Conservation (phyloP, 2,888 invertebrate genomes). For the Heliconius ethilla region DNA sequence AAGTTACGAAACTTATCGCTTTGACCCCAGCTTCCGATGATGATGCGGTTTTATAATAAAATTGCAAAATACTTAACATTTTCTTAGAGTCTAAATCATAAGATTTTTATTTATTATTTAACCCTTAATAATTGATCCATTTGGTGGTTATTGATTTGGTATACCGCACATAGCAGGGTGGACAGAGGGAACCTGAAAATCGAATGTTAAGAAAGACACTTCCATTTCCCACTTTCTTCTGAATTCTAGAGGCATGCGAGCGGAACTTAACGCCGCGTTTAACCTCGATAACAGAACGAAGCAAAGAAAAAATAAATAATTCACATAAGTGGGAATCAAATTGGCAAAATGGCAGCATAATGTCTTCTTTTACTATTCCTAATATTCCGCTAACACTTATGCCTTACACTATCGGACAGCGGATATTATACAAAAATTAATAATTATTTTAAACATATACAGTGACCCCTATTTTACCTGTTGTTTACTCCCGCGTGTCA, state of each 20-base stretch:
- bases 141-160: no score
- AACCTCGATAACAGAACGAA: no score
- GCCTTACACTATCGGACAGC: neutral
- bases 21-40: conserved; percentile 34
- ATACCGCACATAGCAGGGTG: no score
- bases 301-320: no score
- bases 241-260: no score
- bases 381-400: neutral
- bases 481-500: conserved; percentile 48
- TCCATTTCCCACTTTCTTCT: no score
- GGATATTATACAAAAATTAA: conserved; percentile 7
- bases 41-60: conserved; percentile 30
- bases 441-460: conserved; percentile 46
- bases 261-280: no score
- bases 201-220: no score
- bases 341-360: no score
- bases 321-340: no score
- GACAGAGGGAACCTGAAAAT: no score
- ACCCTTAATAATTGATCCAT: no score
- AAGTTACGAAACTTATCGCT: conserved; percentile 22
- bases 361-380: neutral
- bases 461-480: conserved; percentile 60
- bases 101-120: neutral
- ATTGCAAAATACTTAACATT: conserved; percentile 26
- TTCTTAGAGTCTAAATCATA: neutral